Evolutionary conservation across 2,113 vertebrate species (phyloP).

Genomic region (Trogon melanurus): DNA sequence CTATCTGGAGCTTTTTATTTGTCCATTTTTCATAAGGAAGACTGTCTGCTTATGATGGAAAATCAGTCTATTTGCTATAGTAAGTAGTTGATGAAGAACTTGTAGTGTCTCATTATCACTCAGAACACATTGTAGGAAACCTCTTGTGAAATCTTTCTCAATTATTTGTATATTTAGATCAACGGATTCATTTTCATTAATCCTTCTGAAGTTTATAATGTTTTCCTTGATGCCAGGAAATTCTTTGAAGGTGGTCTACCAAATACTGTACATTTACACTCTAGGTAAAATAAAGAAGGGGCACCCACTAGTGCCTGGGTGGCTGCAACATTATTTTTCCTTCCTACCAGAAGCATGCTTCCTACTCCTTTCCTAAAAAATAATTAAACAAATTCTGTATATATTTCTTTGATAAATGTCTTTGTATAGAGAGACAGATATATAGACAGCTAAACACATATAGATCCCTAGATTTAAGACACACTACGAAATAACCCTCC

Average conservation of each 20-base stretch:
- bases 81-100: conserved; percentile 38
- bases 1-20: background rate
- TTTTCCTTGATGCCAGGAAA: background rate
- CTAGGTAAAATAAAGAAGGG: background rate
- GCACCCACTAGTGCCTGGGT: background rate
- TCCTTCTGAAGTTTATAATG: background rate
- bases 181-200: conserved; percentile 40
- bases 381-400: background rate
- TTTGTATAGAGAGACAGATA: background rate
- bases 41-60: background rate
- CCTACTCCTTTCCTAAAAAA: background rate
- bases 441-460: background rate
- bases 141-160: conserved; percentile 35
- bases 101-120: conserved; percentile 14
- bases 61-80: conserved; percentile 12
- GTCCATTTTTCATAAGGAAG: background rate
- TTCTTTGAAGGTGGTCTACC: background rate
- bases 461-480: background rate
- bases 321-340: background rate
- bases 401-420: background rate
- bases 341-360: background rate
- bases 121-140: conserved; percentile 3
- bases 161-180: conserved; percentile 62
- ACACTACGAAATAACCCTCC: background rate
- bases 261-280: background rate